Conservation (phyloP, 1,140 invertebrate species). For the Heliconius himera region DNA sequence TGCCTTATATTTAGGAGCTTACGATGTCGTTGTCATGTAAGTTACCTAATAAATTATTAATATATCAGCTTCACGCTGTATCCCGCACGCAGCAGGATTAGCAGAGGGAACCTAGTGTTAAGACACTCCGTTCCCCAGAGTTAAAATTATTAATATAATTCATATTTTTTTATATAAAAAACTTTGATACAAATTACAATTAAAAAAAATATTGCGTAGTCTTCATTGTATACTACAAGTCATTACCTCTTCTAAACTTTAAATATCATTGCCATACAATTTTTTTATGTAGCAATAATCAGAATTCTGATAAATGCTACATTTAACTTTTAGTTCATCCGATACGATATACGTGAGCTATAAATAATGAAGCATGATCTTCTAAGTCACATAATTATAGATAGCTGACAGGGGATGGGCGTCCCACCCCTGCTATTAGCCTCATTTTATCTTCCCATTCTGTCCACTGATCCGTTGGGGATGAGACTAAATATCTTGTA, state of each 20-base stretch:
- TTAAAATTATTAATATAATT: too few species aligned
- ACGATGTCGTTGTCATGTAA: not conserved
- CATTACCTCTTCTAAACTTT: too few species aligned
- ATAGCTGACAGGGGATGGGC: constrained; percentile 47
- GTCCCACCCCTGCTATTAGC: constrained; percentile 74
- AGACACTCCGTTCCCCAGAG: too few species aligned
- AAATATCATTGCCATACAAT: too few species aligned
- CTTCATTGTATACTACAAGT: too few species aligned
- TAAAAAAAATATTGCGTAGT: too few species aligned
- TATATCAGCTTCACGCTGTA: not conserved
- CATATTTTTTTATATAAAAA: too few species aligned
- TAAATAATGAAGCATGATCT: constrained; percentile 41
- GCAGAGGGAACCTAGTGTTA: too few species aligned
- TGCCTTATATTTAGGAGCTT: not conserved
- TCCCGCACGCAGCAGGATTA: too few species aligned
- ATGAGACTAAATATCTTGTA: constrained; percentile 81
- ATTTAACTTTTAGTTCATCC: constrained; percentile 10
- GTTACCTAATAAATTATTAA: not conserved
- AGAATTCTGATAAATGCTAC: not conserved
- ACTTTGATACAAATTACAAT: too few species aligned
- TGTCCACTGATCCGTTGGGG: constrained; percentile 76
- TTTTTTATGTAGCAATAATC: not conserved
- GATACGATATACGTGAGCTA: constrained; percentile 26
- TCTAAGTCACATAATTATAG: constrained; percentile 65
- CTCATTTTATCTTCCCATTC: constrained; percentile 66